Evolutionary conservation across 2,797 vertebrate species (phyloP).

Genomic region (Cynopterus sphinx): DNA sequence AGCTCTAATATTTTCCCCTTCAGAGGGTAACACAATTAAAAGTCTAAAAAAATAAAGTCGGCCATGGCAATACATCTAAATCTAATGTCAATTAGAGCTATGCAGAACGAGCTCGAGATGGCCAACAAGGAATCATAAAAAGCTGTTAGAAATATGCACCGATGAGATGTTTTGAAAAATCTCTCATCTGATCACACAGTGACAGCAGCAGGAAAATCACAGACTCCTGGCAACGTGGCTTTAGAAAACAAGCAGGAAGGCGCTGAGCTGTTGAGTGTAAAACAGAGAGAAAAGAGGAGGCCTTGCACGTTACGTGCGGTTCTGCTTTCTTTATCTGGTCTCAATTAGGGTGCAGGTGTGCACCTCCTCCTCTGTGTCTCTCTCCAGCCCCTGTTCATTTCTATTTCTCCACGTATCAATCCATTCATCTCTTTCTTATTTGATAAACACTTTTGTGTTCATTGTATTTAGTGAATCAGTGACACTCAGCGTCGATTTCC

Average conservation of each 20-base stretch:
- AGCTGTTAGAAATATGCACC: background rate
- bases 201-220: background rate
- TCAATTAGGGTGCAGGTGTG: background rate
- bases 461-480: background rate
- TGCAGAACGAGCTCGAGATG: background rate
- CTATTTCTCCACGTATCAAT: background rate
- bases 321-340: background rate
- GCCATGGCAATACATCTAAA: background rate
- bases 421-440: background rate
- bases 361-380: background rate
- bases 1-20: background rate
- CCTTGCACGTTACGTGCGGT: rapidly evolving
- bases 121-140: background rate
- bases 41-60: background rate
- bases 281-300: background rate
- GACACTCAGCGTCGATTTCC: background rate
- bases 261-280: background rate
- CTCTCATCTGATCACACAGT: background rate
- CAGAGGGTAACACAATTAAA: conserved; percentile 37
- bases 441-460: background rate
- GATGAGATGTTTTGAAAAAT: background rate
- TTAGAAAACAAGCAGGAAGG: background rate
- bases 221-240: background rate
- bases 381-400: background rate
- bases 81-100: background rate